Evolutionary conservation across 2,797 vertebrate genomes (phyloP), one percentile per base, ranked within the genome.

Genomic region (Coregonus ussuriensis): DNA sequence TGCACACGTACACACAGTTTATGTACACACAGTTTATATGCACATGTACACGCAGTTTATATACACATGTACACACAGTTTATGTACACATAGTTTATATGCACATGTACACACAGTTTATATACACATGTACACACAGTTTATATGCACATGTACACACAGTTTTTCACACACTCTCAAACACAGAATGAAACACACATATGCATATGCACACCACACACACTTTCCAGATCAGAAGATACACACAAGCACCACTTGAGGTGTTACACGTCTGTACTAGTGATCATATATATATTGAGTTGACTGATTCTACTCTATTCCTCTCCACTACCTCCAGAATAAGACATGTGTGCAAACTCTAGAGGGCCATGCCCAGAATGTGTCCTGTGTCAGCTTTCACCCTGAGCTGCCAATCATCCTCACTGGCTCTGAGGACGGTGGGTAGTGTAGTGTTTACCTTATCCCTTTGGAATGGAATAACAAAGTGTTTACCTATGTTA

Each of bases 281-380:
- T 41, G 37, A 7, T 7, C 37, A 41, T 56, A 1, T 52, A 41
- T 41, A 41, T 41, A 41, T n/a, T 52, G 9, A 76, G 25, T 21
- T 62, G 13, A 59, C 53, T 47, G 72, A 56, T 29, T 33, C 11
- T 65, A 21, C 41, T 13, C 2, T 59, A 16, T 37, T 15, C 71
- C 4, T 54, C 14, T 82, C 33, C 77, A 37, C 13, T 25, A 83
- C 78, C 14, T 16, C 80, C 82, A 98, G 97, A 98, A 98, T 84
- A 98, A 98, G 91, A 98, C 97, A 0, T 98, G 97, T 82, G 97
- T 98, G 0, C 97, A 98, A 80, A 98, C 96, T 0, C 89, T 98
- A 81, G 96, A 98, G 85, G 97, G 97, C n/a, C 97, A 98, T 1
- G 95, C 96, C 76, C 97, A 98, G 83, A 98, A 98, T 2, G 97